Conservation (phyloP, 2,888 invertebrate species). For the Chromoteleia sp. region DNA sequence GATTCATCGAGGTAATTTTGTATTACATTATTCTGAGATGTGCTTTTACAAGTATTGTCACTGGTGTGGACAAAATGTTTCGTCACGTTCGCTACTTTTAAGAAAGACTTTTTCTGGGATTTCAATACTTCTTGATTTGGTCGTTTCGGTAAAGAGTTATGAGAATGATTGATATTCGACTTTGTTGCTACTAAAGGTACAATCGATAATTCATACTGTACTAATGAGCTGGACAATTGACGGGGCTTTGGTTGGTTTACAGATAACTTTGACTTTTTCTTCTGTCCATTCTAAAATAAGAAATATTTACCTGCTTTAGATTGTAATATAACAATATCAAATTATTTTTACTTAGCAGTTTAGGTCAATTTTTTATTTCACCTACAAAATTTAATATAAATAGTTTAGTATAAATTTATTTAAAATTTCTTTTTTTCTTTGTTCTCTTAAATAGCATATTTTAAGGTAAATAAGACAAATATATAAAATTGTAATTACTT, state of each 20-base stretch:
- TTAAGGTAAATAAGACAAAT: too few species aligned
- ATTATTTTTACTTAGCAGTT: too few species aligned
- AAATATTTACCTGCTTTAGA: too few species aligned
- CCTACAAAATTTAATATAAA: too few species aligned
- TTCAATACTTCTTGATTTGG: slow-evolving; percentile 71
- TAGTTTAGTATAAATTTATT: too few species aligned
- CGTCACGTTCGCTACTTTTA: slow-evolving; percentile 74
- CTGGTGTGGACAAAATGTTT: slow-evolving; percentile 72
- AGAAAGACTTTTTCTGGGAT: slow-evolving; percentile 72
- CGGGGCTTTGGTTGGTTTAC: slow-evolving; percentile 71
- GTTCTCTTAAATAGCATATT: too few species aligned
- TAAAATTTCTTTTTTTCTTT: too few species aligned
- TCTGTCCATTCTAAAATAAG: slow-evolving; percentile 70
- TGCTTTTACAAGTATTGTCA: slow-evolving; percentile 54
- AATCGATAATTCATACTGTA: slow-evolving; percentile 58
- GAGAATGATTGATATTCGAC: slow-evolving; percentile 51
- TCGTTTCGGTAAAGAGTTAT: slow-evolving; percentile 70
- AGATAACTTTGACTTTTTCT: slow-evolving; percentile 60
- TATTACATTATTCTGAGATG: slow-evolving; percentile 75
- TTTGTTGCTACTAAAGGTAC: slow-evolving; percentile 39
- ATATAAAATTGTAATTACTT: too few species aligned
- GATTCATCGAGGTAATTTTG: slow-evolving; percentile 80
- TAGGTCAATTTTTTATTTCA: too few species aligned
- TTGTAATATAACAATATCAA: too few species aligned
- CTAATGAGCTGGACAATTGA: slow-evolving; percentile 53